Evolutionary conservation across 2,113 vertebrate species (phyloP).

Genomic region (Melanotaenia duboulayi): DNA sequence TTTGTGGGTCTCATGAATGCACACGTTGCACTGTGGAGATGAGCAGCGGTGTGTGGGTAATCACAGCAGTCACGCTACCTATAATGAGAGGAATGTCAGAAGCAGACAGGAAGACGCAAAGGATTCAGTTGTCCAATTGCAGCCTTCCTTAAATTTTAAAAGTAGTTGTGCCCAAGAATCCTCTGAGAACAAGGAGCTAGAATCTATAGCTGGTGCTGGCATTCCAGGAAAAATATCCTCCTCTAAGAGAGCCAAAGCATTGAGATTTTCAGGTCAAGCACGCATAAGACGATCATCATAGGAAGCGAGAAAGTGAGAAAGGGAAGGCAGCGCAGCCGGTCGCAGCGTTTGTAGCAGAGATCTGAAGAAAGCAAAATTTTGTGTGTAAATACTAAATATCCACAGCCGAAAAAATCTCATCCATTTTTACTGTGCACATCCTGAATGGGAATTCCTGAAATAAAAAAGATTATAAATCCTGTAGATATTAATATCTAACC

Average conservation of each 20-base stretch:
- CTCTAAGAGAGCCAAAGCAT: not conserved
- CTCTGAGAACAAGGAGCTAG: not conserved
- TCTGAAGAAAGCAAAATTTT: not conserved
- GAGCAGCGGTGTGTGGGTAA: slow-evolving; percentile 63
- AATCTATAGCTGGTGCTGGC: not conserved
- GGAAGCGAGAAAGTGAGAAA: not conserved
- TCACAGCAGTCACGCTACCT: slow-evolving; percentile 55
- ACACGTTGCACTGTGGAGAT: slow-evolving; percentile 39
- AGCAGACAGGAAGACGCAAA: slow-evolving; percentile 21
- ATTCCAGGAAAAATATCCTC: slow-evolving; percentile 10
- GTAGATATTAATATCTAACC: not conserved
- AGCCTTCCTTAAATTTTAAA: not conserved
- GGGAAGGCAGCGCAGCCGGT: not conserved
- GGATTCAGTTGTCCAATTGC: not conserved
- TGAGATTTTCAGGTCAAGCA: slow-evolving; percentile 5
- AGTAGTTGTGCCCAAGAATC: slow-evolving; percentile 10
- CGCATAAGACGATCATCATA: slow-evolving; percentile 1
- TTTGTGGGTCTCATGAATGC: slow-evolving; percentile 8
- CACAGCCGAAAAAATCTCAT: not conserved
- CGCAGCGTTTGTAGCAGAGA: not conserved
- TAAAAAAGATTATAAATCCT: not conserved
- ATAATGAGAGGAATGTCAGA: slow-evolving; percentile 59
- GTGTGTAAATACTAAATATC: not conserved
- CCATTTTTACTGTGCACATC: not conserved
- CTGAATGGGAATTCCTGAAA: not conserved